Conservation (phyloP, 2,797 vertebrate species). For the Triplophysa yarkandensis region DNA sequence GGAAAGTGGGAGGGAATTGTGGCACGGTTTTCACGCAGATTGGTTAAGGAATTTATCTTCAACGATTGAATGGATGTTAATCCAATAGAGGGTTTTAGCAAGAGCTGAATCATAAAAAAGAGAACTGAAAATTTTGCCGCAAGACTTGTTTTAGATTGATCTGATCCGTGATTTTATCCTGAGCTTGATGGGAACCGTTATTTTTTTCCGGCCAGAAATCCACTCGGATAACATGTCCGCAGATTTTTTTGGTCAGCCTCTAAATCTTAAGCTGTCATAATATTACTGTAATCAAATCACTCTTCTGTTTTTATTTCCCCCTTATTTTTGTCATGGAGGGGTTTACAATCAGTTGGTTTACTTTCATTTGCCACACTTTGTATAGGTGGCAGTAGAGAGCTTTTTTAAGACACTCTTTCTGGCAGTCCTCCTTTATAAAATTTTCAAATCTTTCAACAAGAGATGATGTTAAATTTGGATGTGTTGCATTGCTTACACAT, state of each 20-base stretch:
- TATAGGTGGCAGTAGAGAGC: conserved; percentile 73
- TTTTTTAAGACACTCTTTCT: conserved; percentile 36
- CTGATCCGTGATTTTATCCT: conserved; percentile 25
- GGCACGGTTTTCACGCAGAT: conserved; percentile 29
- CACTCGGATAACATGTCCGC: conserved; percentile 1
- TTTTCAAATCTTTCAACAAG: conserved; percentile 45
- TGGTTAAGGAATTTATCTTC: conserved; percentile 38
- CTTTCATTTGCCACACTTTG: conserved; percentile 30
- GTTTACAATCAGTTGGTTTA: neutral
- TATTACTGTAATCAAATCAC: conserved; percentile 28
- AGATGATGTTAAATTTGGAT: conserved; percentile 43
- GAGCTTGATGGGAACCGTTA: neutral
- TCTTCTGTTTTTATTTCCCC: neutral
- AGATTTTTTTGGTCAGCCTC: conserved; percentile 6
- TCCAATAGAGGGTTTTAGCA: conserved; percentile 20
- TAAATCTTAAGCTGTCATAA: conserved; percentile 28
- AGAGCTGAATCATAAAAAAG: conserved; percentile 5
- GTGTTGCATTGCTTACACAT: conserved; percentile 35
- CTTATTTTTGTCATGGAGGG: neutral
- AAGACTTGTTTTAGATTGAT: conserved; percentile 25
- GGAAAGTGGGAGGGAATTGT: conserved; percentile 33
- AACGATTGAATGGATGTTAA: conserved; percentile 28
- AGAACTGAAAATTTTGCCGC: neutral
- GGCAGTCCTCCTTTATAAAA: conserved; percentile 27
- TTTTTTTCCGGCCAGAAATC: neutral